Evolutionary conservation across 1,140 invertebrate species (phyloP).

Genomic region (Drosophila repletoides): DNA sequence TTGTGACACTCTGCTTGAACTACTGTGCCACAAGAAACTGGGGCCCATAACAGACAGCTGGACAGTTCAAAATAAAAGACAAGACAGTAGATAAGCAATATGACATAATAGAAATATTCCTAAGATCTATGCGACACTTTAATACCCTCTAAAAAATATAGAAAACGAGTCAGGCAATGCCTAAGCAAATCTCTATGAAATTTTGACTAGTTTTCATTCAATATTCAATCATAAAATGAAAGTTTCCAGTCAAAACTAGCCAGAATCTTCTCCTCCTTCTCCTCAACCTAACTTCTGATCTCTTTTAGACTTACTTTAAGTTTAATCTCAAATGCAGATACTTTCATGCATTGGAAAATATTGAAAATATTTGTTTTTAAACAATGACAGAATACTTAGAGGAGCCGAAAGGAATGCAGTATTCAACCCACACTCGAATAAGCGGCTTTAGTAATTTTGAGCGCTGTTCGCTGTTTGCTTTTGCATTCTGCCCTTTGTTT

Average conservation of each 20-base stretch:
- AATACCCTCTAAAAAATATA: not conserved
- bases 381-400: too few relatives aligned
- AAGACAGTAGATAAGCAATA: not conserved
- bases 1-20: constrained; percentile 76
- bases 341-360: not conserved
- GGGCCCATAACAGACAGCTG: not conserved
- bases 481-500: constrained; percentile 31
- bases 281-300: too few relatives aligned
- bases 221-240: too few relatives aligned
- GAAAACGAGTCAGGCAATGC: too few relatives aligned
- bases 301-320: too few relatives aligned
- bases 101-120: not conserved
- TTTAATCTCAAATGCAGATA: not conserved
- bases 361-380: not conserved
- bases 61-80: too few relatives aligned
- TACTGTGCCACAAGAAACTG: constrained; percentile 72
- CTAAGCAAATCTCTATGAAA: too few relatives aligned
- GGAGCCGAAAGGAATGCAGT: not conserved
- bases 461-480: constrained; percentile 41
- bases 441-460: constrained; percentile 77
- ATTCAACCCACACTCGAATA: constrained; percentile 28
- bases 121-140: not conserved
- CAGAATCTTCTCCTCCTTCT: too few relatives aligned
- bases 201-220: too few relatives aligned
- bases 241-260: too few relatives aligned